These are phyloP conservation scores for Eristalis pertinax DNA, from an alignment of 2,888 invertebrate species.

Conservation along the genomic window DNA sequence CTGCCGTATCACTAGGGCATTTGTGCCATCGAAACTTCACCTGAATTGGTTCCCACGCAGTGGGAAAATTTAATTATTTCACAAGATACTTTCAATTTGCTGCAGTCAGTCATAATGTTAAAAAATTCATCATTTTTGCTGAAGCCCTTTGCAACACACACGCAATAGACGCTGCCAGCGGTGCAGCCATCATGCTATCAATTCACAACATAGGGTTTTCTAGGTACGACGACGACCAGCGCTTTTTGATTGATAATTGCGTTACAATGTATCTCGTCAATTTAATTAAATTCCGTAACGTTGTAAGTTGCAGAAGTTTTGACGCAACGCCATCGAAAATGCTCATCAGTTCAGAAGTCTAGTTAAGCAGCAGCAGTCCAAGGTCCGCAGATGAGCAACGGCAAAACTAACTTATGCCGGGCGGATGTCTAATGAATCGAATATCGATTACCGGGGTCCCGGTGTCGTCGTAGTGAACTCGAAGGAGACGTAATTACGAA, in stretches of 20 bases:
- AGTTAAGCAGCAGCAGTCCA: background rate
- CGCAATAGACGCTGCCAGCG: background rate
- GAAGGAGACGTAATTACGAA: slow-evolving; percentile 32
- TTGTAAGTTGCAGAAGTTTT: background rate
- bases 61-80: slow-evolving; percentile 13
- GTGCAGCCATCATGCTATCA: background rate
- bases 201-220: background rate
- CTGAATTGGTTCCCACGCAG: background rate
- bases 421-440: background rate
- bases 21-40: background rate
- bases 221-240: background rate
- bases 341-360: too few species aligned
- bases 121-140: background rate
- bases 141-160: background rate
- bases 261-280: background rate
- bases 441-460: background rate
- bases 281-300: slow-evolving; percentile 19
- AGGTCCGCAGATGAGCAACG: background rate
- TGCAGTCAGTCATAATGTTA: background rate
- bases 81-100: background rate
- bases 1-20: background rate
- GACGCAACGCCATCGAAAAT: too few species aligned
- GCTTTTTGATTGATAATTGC: slow-evolving; percentile 25
- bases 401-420: background rate
- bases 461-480: slow-evolving; percentile 7